These are phyloP conservation scores for Mus minutoides DNA, from an alignment of 2,797 vertebrate species.

Conservation along the genomic window DNA sequence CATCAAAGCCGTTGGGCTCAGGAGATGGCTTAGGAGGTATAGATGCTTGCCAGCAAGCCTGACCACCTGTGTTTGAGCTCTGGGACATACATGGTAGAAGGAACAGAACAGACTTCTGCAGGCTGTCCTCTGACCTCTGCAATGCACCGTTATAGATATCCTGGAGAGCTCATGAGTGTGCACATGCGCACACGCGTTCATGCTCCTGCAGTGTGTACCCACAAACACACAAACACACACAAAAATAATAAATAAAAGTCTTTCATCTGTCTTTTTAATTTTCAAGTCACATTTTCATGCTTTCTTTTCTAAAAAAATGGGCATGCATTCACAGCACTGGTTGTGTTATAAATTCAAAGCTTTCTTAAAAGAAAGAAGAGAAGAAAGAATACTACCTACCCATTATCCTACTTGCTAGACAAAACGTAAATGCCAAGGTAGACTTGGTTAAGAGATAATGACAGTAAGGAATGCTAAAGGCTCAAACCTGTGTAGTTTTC, in stretches of 20 bases:
- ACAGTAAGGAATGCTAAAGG: neutral
- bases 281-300: neutral
- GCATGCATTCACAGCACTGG: neutral
- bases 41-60: neutral
- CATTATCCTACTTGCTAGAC: neutral
- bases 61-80: no score
- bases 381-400: neutral
- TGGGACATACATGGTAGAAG: neutral
- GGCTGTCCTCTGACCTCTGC: neutral
- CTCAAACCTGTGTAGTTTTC: neutral
- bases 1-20: neutral
- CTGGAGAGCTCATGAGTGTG: neutral
- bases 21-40: no score
- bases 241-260: neutral
- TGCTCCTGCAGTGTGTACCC: no score
- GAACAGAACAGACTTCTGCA: neutral
- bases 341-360: neutral
- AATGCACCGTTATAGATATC: neutral
- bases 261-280: neutral
- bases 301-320: slow-evolving; percentile 49
- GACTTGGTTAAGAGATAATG: neutral
- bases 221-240: neutral
- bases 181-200: neutral
- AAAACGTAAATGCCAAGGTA: neutral
- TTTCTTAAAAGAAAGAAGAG: neutral